A percentile compares a stretch with the other conserved stretches of the same genome.
phyloP scores from a whole-genome alignment of 2,113 vertebrate species.

The Eulacestoma nigropectus region DNA sequence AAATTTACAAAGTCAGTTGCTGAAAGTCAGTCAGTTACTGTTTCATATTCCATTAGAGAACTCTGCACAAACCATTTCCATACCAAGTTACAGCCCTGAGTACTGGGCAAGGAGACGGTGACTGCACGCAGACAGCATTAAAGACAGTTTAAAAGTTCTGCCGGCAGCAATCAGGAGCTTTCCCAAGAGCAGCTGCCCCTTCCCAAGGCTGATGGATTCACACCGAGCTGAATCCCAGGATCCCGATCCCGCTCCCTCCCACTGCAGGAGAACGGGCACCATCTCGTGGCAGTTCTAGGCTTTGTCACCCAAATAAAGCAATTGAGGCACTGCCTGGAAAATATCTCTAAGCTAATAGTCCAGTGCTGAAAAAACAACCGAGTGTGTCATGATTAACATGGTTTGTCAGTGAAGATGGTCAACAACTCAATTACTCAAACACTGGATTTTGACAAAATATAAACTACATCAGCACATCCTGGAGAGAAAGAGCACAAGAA shows the following conservation, averaged over 20 bases:
- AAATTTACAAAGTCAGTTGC: neutral
- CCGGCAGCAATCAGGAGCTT: fast-evolving
- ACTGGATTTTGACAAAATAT: neutral
- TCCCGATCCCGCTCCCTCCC: neutral
- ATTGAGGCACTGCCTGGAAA: neutral
- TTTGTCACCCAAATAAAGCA: neutral
- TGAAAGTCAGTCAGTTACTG: no score
- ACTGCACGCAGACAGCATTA: neutral
- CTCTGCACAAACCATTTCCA: neutral
- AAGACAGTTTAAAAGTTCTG: neutral
- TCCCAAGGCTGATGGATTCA: neutral
- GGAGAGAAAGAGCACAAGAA: neutral
- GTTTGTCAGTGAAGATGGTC: neutral
- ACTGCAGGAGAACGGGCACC: conserved; percentile 7
- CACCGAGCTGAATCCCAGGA: no score
- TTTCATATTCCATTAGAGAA: neutral
- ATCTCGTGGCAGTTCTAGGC: neutral
- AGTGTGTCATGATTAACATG: neutral
- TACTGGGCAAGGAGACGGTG: neutral
- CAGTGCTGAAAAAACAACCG: neutral
- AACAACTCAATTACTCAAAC: neutral
- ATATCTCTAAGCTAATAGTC: neutral
- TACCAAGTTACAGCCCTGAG: neutral
- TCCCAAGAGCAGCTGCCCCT: neutral
- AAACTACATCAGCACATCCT: neutral